phyloP scores from a whole-genome alignment of 2,888 invertebrate genomes.

The Leucophenga montana region DNA sequence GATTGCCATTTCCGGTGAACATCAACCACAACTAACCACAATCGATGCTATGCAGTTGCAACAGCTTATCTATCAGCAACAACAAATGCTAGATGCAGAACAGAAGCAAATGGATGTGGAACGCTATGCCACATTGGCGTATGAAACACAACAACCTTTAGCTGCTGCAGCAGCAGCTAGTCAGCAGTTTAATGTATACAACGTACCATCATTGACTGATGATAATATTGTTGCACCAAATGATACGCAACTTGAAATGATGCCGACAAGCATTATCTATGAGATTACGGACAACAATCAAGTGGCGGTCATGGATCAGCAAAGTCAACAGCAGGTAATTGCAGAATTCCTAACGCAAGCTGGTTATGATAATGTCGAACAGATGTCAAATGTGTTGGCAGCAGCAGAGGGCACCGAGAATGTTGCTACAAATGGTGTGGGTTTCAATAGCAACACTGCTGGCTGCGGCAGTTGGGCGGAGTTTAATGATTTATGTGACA shows the following conservation, averaged over 20 bases:
- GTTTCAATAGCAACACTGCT: conserved; percentile 19
- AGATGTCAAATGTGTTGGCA: conserved; percentile 30
- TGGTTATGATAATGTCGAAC: conserved; percentile 59
- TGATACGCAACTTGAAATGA: conserved; percentile 37
- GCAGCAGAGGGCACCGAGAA: conserved; percentile 2
- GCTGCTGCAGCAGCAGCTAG: conserved; percentile 33
- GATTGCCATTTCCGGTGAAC: conserved; percentile 22
- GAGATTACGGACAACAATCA: conserved; percentile 63
- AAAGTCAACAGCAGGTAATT: conserved; percentile 64
- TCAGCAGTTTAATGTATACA: conserved; percentile 60
- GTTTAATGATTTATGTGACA: conserved; percentile 49
- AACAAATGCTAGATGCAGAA: conserved; percentile 52
- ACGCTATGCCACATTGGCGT: conserved; percentile 22
- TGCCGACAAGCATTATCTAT: conserved; percentile 62
- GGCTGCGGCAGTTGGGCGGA: conserved; percentile 30
- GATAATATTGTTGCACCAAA: conserved; percentile 45
- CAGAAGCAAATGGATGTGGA: conserved; percentile 49
- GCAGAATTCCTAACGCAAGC: conserved; percentile 67
- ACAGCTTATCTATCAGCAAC: conserved; percentile 65
- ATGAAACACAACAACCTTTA: conserved; percentile 16
- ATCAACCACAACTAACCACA: conserved; percentile 52
- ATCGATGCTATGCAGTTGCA: conserved; percentile 68
- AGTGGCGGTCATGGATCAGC: conserved; percentile 64
- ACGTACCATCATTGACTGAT: conserved; percentile 66
- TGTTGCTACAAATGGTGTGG: neutral